phyloP scores from a whole-genome alignment of 2,888 invertebrate genomes.

The Phengaris alcon region DNA sequence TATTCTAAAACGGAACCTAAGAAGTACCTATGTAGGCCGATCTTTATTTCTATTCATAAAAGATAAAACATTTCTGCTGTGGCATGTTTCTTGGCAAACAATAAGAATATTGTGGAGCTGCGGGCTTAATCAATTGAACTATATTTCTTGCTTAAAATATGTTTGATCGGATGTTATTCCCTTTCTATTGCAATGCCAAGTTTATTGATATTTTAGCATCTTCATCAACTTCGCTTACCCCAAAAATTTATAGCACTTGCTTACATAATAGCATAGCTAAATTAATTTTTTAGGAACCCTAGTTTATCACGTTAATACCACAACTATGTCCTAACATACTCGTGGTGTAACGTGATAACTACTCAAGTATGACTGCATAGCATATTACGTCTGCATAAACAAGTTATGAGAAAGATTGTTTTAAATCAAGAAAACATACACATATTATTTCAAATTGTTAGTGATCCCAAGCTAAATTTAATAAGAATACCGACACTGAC shows the following conservation, averaged over 20 bases:
- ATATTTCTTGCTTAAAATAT: not conserved
- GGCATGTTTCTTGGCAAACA: constrained; percentile 17
- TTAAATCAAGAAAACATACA: not conserved
- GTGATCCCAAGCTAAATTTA: too few species aligned
- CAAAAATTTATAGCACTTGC: too few species aligned
- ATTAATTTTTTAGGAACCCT: not conserved
- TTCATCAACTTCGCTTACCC: too few species aligned
- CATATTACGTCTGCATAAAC: constrained; percentile 9
- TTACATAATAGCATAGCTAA: too few species aligned
- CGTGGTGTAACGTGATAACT: not conserved
- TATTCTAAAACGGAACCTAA: not conserved
- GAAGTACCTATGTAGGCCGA: constrained; percentile 12
- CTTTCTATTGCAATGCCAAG: not conserved
- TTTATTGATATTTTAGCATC: not conserved
- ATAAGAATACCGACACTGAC: too few species aligned
- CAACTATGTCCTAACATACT: not conserved
- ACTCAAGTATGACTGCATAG: not conserved
- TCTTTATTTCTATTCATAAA: constrained; percentile 12
- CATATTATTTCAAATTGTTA: not conserved
- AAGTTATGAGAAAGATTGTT: not conserved
- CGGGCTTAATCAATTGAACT: constrained; percentile 4
- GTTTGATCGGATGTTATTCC: not conserved
- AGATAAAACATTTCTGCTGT: constrained; percentile 14
- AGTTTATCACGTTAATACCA: too few species aligned
- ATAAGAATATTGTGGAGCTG: not conserved